Conservation (phyloP, 2,797 vertebrate species). For the Loriculus beryllinus region DNA sequence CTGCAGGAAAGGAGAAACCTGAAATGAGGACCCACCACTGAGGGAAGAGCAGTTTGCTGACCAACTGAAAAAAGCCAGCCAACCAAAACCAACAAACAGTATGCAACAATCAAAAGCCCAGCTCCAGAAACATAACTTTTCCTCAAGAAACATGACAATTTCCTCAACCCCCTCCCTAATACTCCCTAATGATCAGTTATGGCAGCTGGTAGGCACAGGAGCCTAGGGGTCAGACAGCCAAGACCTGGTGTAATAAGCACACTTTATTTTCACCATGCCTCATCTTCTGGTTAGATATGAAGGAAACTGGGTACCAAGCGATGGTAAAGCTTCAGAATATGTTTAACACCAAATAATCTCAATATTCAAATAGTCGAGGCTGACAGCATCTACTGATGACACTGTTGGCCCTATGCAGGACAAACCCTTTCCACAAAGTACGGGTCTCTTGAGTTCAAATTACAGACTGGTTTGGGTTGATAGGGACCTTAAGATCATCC, state of each 20-base stretch:
- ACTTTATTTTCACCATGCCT: fast-evolving
- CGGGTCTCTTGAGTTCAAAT: fast-evolving
- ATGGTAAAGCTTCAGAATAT: not conserved
- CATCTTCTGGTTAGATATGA: not conserved
- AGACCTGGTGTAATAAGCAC: not conserved
- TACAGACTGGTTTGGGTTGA: not conserved
- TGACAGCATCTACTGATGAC: not conserved
- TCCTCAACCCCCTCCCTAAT: not conserved
- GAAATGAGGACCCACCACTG: not conserved
- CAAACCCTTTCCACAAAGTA: not conserved
- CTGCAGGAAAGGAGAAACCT: not conserved
- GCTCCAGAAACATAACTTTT: not conserved
- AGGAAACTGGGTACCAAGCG: not conserved
- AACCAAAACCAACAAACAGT: not conserved
- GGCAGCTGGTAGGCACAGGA: not conserved
- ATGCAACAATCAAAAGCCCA: fast-evolving
- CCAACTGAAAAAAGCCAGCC: not conserved
- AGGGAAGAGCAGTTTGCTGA: not conserved
- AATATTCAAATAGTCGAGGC: not conserved
- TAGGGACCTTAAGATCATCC: not conserved
- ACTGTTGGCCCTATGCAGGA: fast-evolving
- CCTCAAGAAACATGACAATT: not conserved
- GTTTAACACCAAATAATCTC: not conserved
- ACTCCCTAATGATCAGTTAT: not conserved
- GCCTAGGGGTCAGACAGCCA: not conserved